These are phyloP conservation scores for Drosophila infuscata DNA, from an alignment of 2,888 invertebrate species.

Conservation along the genomic window DNA sequence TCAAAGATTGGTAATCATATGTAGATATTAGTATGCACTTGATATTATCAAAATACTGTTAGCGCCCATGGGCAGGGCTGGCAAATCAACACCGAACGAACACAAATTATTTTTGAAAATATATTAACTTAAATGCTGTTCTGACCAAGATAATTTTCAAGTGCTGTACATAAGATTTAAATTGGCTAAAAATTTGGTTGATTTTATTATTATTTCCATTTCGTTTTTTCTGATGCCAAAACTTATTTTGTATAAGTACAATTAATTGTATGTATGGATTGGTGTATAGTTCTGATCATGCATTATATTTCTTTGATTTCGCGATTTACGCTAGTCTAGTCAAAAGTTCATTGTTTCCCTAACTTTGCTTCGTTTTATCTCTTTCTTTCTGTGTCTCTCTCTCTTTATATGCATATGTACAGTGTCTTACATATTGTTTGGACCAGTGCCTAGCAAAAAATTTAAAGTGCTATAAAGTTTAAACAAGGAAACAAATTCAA, in stretches of 20 bases:
- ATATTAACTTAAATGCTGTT: constrained; percentile 40
- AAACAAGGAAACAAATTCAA: too few species aligned
- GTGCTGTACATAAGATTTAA: constrained; percentile 52
- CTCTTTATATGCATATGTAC: background rate
- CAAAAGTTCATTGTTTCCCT: constrained; percentile 48
- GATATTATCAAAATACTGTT: constrained; percentile 49
- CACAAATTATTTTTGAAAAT: constrained; percentile 5
- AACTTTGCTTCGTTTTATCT: constrained; percentile 27
- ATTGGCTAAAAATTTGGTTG: constrained; percentile 54
- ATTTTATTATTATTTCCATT: background rate
- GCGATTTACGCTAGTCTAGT: constrained; percentile 48
- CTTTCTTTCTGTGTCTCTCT: background rate
- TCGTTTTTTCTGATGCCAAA: background rate
- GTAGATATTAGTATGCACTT: constrained; percentile 49
- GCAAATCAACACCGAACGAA: constrained; percentile 24
- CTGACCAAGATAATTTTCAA: constrained; percentile 35
- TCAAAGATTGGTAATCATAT: constrained; percentile 50
- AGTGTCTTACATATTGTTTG: too few species aligned
- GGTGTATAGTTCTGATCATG: constrained; percentile 29
- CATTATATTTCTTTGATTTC: constrained; percentile 31
- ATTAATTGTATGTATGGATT: constrained; percentile 19
- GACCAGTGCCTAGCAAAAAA: too few species aligned
- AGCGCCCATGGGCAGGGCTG: constrained; percentile 24
- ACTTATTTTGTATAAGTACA: constrained; percentile 38
- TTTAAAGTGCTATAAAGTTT: too few species aligned